These are phyloP conservation scores for Mustelus asterias DNA, from an alignment of 2,113 vertebrate species.

Conservation along the genomic window DNA sequence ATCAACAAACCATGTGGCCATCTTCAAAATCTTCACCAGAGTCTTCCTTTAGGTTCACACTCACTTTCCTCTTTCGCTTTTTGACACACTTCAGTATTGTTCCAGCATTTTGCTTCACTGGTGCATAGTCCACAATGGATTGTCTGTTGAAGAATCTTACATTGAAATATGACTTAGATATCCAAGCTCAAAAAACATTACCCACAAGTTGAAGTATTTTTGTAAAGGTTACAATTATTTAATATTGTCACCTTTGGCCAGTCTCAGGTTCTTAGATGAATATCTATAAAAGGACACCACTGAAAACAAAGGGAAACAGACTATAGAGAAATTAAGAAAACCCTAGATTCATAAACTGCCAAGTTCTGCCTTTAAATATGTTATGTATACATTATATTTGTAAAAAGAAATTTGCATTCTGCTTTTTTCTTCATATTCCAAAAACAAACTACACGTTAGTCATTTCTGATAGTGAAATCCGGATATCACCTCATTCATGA, in stretches of 20 bases:
- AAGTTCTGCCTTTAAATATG: neutral
- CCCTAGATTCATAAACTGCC: neutral
- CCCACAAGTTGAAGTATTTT: neutral
- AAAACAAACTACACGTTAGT: neutral
- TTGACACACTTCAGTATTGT: neutral
- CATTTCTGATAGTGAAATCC: neutral
- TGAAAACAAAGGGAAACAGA: neutral
- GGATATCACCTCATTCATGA: neutral
- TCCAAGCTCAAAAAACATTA: neutral
- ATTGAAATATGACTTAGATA: neutral
- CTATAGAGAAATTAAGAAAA: neutral
- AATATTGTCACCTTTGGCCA: neutral
- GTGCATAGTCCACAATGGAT: neutral
- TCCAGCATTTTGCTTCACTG: constrained; percentile 15
- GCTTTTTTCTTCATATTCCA: neutral
- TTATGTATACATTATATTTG: neutral
- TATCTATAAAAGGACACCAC: neutral
- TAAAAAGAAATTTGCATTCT: neutral
- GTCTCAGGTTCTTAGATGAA: neutral
- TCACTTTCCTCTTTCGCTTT: constrained; percentile 17
- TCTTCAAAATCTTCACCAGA: constrained; percentile 31
- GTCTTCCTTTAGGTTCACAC: constrained; percentile 14
- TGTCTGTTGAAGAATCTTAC: constrained; percentile 8
- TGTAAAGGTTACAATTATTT: neutral
- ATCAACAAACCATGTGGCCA: constrained; percentile 35